phyloP scores from a whole-genome alignment of 2,113 vertebrate species.

The Bettongia penicillata region DNA sequence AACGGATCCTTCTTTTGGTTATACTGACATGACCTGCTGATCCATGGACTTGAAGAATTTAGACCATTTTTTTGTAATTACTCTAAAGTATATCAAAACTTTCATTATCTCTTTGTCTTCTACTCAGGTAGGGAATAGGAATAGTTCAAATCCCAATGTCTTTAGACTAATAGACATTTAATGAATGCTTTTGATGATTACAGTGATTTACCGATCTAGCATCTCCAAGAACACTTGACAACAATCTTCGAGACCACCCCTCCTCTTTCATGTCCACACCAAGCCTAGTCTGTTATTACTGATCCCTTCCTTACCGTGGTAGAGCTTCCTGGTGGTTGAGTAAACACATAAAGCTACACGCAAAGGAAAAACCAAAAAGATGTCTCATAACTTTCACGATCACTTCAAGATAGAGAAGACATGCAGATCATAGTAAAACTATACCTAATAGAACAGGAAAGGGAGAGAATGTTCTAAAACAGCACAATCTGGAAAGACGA shows the following conservation, averaged over 20 bases:
- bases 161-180: slow-evolving; percentile 13
- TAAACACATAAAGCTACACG: background rate
- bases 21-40: slow-evolving; percentile 7
- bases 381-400: background rate
- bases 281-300: slow-evolving; percentile 26
- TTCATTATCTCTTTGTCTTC: background rate
- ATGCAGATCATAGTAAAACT: background rate
- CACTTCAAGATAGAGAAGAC: background rate
- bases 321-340: slow-evolving; percentile 44
- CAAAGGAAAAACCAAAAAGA: slow-evolving; percentile 20
- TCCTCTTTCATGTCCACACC: slow-evolving; percentile 29
- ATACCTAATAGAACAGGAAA: background rate
- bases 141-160: slow-evolving; percentile 26
- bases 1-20: slow-evolving; percentile 29
- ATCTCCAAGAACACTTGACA: slow-evolving; percentile 43
- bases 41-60: background rate
- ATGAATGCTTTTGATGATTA: slow-evolving; percentile 38
- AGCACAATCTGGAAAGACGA: background rate
- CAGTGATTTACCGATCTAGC: slow-evolving; percentile 41
- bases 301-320: slow-evolving; percentile 1
- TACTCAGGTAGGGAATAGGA: background rate
- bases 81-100: background rate
- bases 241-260: slow-evolving; percentile 8
- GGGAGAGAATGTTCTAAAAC: background rate
- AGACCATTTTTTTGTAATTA: slow-evolving; percentile 2